These are phyloP conservation scores for Lordiphosa collinella DNA, from an alignment of 1,140 invertebrate species.

Conservation along the genomic window DNA sequence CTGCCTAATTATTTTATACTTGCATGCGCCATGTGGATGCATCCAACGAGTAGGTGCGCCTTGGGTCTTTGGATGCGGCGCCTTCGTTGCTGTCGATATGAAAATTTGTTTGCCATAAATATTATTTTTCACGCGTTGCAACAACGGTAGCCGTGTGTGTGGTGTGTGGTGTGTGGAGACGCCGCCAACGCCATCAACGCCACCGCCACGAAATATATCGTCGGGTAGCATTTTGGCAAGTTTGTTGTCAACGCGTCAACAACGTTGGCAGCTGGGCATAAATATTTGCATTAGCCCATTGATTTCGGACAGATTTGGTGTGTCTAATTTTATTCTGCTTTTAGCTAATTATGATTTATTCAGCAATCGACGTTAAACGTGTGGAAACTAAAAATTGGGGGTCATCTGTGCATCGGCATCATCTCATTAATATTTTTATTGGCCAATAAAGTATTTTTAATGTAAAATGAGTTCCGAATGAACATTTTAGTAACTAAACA, in stretches of 20 bases:
- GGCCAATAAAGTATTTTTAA: no score
- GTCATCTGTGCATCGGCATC: no score
- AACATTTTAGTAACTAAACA: no score
- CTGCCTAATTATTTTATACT: conserved; percentile 69
- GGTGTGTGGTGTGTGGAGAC: conserved; percentile 15
- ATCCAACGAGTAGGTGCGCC: conserved; percentile 35
- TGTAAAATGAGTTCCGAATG: no score
- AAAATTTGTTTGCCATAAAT: conserved; percentile 78
- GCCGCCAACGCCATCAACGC: conserved; percentile 47
- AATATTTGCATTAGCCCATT: conserved; percentile 45
- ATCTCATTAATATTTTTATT: no score
- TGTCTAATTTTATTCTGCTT: neutral
- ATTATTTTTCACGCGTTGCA: conserved; percentile 66
- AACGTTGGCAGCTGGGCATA: conserved; percentile 34
- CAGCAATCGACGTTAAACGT: no score
- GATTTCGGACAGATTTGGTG: conserved; percentile 6
- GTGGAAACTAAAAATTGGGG: no score
- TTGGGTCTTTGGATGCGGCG: conserved; percentile 11
- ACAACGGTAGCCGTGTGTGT: conserved; percentile 46
- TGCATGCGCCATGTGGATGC: conserved; percentile 2
- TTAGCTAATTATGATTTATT: no score
- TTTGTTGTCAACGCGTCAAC: conserved; percentile 54
- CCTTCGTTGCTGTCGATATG: conserved; percentile 57
- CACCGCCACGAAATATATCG: conserved; percentile 16
- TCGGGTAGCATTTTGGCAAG: conserved; percentile 46